phyloP scores from a whole-genome alignment of 2,797 vertebrate genomes.

The Falco concolor region DNA sequence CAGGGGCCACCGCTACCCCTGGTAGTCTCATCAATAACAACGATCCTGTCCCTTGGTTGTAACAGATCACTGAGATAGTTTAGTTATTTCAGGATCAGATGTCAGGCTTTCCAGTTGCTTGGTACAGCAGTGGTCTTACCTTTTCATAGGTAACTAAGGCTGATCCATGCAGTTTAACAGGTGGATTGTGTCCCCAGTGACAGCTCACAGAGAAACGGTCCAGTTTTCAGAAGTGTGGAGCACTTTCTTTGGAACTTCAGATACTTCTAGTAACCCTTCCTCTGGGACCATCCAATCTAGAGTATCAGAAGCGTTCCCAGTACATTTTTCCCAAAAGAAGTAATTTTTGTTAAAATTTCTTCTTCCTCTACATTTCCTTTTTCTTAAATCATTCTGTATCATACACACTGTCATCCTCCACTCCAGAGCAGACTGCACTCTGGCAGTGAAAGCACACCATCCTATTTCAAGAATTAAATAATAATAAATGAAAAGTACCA shows the following conservation, averaged over 20 bases:
- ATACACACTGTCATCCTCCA: neutral
- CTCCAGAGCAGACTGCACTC: neutral
- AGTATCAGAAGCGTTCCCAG: neutral
- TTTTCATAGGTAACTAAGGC: neutral
- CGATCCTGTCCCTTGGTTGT: neutral
- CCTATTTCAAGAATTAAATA: neutral
- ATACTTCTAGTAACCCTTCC: neutral
- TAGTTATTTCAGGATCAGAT: neutral
- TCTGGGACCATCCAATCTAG: neutral
- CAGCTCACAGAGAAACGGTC: neutral
- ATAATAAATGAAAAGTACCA: neutral
- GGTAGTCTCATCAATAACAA: neutral
- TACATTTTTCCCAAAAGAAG: neutral
- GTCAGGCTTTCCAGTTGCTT: neutral
- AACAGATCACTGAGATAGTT: neutral
- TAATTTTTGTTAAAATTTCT: neutral
- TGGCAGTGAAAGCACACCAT: neutral
- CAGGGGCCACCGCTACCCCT: accelerated
- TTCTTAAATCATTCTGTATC: neutral
- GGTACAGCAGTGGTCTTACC: neutral
- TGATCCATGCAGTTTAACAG: neutral
- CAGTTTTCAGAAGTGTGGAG: neutral
- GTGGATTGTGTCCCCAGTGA: neutral
- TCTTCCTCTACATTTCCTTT: neutral
- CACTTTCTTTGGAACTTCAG: neutral